Conservation (phyloP, 2,888 invertebrate species). For the Orchesella flavescens region DNA sequence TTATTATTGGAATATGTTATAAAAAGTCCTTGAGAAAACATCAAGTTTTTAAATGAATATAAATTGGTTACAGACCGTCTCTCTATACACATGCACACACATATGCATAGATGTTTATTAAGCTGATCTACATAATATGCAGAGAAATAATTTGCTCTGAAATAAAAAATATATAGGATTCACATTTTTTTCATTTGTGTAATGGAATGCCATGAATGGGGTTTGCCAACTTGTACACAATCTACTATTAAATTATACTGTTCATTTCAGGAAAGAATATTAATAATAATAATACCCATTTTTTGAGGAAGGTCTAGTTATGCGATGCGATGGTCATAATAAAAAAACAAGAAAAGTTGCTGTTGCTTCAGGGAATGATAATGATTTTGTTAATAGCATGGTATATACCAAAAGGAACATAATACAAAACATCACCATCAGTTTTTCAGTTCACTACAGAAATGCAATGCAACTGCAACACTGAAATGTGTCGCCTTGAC, state of each 20-base stretch:
- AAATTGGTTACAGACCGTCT: slow-evolving; percentile 48
- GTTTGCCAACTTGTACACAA: too few species aligned
- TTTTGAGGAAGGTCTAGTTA: not conserved
- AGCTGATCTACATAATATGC: slow-evolving; percentile 16
- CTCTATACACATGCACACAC: not conserved
- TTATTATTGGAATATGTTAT: slow-evolving; percentile 31
- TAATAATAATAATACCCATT: not conserved
- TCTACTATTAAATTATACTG: too few species aligned
- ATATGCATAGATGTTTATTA: slow-evolving; percentile 38
- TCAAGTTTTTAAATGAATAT: slow-evolving; percentile 46
- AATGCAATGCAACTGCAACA: not conserved
- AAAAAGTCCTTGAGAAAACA: slow-evolving; percentile 60
- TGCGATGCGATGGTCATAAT: slow-evolving; percentile 1
- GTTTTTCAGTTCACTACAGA: not conserved
- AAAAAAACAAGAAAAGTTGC: not conserved
- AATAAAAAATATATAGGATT: not conserved
- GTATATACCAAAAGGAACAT: not conserved
- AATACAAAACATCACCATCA: not conserved
- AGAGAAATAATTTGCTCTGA: not conserved
- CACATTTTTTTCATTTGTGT: not conserved
- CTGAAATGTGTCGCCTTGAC: slow-evolving; percentile 31
- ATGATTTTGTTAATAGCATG: not conserved
- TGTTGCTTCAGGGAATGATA: slow-evolving; percentile 13
- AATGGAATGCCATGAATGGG: not conserved
- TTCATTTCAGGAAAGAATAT: not conserved